Evolutionary conservation across 2,113 vertebrate genomes (phyloP), one percentile per base, ranked within the genome.

Genomic region (Camelus dromedarius): DNA sequence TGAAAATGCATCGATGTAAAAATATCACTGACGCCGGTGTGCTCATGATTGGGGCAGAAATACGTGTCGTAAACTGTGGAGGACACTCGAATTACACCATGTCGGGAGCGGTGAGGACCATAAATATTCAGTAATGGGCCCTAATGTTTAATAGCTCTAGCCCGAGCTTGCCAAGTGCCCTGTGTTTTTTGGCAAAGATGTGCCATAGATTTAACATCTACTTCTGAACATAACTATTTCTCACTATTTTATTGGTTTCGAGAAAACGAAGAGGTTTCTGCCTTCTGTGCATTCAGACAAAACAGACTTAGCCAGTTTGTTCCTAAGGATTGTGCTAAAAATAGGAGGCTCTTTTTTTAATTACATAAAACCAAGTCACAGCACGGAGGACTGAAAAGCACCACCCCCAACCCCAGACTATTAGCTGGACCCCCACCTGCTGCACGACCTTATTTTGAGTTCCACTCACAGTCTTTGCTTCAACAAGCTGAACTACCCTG

Each of bases 121-220:
- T 91, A 93, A 95, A 91, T 88, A 96, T 81, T 95, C 93, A 96
- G 72, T 52, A 96, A 96, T 67, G 82, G 86, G n/a, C 62, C n/a
- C n/a, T 79, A 89, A 66, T 54, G 28, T 75, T 96, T 96, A 96
- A 86, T 56, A 58, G 92, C 60, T 76, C 30, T 35, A 79, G 60
- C 10, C n/a, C 32, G 73, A 91, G 72, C 35, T 89, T 95, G 85
- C 91, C 89, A 96, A 95, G 81, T 46, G 56, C 30, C 70, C 91
- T 73, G 32, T 92, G 80, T 28, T 73, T 97, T 95, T 94, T 91
- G 84, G 89, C 85, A 95, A 52, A 28, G 67, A 48, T 26, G 24
- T 60, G 62, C 28, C 72, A 32, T 89, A 95, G 93, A 93, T 96
- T 96, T 85, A 97, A 82, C 54, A 91, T 93, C 90, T 95, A 93